Evolutionary conservation across 30 jellyfish, hydroid and myxozoan species (phyloP), one percentile per base, ranked within the genome.

Genomic region (Morbakka virulenta): DNA sequence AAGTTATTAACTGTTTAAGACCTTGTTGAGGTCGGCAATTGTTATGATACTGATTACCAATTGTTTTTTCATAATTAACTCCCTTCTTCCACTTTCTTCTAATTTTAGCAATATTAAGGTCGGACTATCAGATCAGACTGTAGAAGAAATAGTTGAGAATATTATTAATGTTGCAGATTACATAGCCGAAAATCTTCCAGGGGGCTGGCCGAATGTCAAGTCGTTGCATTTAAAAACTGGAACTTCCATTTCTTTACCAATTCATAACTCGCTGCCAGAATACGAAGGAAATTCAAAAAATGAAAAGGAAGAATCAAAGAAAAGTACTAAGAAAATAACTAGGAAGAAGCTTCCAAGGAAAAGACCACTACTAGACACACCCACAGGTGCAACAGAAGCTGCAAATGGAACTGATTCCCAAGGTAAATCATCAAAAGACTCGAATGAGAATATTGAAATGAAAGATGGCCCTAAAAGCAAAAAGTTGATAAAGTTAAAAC

Each of bases 171-270:
- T 80, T 11, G 85, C 64, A 21, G 32, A 61, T 6, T 62, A 29
- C 4, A 51, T 82, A 22, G 85, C 96, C 3, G 49, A 70, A 62
- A 69, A 62, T 3, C 87, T 92, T 4, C 98, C 98, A 20, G 86
- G 98, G 17, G 89, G 89, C 4, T 92, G 98, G 98, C 62, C 76
- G 25, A 92, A 92, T 57, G 71, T 92, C 26, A 88, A 92, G 74
- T 20, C 89, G 17, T 34, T 92, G n/a, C 91, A 92, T 73, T 31
- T 92, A 35, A 92, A 92, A 50, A 75, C 98, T 21, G 72, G 95
- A 3, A 81, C 73, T 3, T 92, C 98, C 1, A 80, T 92, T 35
- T 89, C 98, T 33, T 66, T 92, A 31, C 98, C 98, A 11, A 64
- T 92, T 13, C 86, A 85, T 35, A 95, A 92, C 49, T 71, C 96